Evolutionary conservation across 2,113 vertebrate species (phyloP), one percentile per base, ranked within the genome.

Genomic region (Mus pahari): DNA sequence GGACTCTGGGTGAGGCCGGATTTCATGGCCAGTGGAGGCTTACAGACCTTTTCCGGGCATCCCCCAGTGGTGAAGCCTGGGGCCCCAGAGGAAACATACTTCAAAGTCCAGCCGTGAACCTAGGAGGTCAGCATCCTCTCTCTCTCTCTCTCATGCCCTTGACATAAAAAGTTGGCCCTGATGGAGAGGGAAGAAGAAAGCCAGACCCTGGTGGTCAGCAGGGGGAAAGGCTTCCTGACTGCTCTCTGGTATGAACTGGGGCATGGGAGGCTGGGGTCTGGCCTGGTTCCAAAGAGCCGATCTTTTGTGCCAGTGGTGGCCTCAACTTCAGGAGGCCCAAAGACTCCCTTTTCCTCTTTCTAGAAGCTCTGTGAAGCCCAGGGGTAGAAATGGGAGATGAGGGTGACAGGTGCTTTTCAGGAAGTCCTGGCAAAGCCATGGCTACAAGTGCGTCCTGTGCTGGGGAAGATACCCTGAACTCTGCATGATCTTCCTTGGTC

Each of bases 51-150:
- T 94, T 86, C 96, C 92, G 70, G 89, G 42, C 62, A 45, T 50
- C 17, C 73, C 39, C 70, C 0, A 88, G 88, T 42, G 78, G 89
- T 68, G 42, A 50, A 71, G 66, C 6, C 0, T n/a, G 28, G 93
- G 75, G 95, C 78, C 68, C 89, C 42, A 39, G 79, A 87, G 33
- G 92, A 98, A 97, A 93, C 0, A 0, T 50, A 93, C 90, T 92
- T 95, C 92, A 96, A 9, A 98, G 94, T 26, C 77, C 26, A 13
- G 91, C 31, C 26, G 3, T 60, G 97, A 83, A 11, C 87, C 78
- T 95, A 77, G 60, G 53, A 79, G 84, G 92, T 86, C 94, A 90
- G 89, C 91, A 24, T 92, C 70, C 90, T 7, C 33, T 66, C 93
- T 75, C 28, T 86, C 31, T 68, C 22, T 84, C 45, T 73, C 28